Percentiles rank a stretch among this genome's conserved stretches.
Conservation (phyloP, 2,888 invertebrate species). For the Idaea dimidiata region DNA sequence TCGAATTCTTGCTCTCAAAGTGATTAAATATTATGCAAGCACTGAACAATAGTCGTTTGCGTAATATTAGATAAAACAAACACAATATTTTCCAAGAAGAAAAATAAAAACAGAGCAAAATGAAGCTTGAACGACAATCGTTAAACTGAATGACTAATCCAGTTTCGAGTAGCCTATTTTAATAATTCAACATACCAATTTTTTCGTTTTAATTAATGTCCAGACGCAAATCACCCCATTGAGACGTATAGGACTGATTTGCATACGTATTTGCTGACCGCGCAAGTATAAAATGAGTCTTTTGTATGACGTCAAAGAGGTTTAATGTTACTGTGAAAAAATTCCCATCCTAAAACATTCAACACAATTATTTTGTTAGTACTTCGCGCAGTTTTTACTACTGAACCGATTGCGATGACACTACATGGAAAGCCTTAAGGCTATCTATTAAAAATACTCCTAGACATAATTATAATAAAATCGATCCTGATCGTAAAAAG, state of each 20-base stretch:
- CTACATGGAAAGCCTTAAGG: too few relatives aligned
- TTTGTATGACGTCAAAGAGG: too few relatives aligned
- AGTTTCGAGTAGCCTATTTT: background rate
- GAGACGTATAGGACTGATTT: background rate
- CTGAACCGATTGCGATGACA: too few relatives aligned
- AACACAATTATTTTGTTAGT: too few relatives aligned
- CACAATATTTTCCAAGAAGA: background rate
- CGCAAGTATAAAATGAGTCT: background rate
- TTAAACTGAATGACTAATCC: background rate
- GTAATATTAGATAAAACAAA: background rate
- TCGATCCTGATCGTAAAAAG: too few relatives aligned
- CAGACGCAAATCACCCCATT: constrained; percentile 1
- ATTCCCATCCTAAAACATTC: too few relatives aligned
- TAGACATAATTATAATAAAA: too few relatives aligned
- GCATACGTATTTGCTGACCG: background rate
- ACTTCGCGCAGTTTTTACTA: too few relatives aligned
- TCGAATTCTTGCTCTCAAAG: too few relatives aligned
- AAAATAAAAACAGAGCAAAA: background rate
- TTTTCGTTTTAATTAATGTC: background rate
- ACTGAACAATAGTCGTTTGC: background rate
- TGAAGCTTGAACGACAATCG: background rate
- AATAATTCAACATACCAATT: background rate
- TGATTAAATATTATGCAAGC: too few relatives aligned
- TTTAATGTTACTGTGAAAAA: background rate
- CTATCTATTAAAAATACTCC: too few relatives aligned